These are phyloP conservation scores for Perizoma affinitatum DNA, from an alignment of 2,888 invertebrate species.

Conservation along the genomic window DNA sequence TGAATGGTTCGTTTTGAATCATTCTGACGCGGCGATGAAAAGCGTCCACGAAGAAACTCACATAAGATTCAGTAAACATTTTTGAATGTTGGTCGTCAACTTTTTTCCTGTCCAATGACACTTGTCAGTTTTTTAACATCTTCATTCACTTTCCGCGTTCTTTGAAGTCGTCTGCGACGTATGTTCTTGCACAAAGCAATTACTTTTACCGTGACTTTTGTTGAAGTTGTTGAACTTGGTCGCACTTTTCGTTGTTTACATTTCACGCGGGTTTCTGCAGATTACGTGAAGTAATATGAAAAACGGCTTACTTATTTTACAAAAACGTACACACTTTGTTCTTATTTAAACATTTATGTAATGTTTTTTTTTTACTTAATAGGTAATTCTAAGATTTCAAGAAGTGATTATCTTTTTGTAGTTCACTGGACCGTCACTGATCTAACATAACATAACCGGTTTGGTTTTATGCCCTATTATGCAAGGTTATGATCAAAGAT, in stretches of 20 bases:
- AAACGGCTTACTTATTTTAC: not conserved
- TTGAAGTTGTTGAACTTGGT: slow-evolving; percentile 35
- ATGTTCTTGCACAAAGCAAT: slow-evolving; percentile 22
- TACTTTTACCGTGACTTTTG: slow-evolving; percentile 28
- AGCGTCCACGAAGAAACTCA: slow-evolving; percentile 32
- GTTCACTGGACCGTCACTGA: slow-evolving; percentile 25
- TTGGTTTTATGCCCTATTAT: slow-evolving; percentile 34
- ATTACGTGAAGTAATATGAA: slow-evolving; percentile 17
- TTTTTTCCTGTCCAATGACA: slow-evolving; percentile 61
- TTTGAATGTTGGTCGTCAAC: slow-evolving; percentile 49
- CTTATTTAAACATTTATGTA: no score
- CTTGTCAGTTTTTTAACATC: slow-evolving; percentile 40
- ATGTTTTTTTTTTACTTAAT: not conserved
- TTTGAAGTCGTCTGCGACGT: slow-evolving; percentile 13
- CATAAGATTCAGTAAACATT: slow-evolving; percentile 38
- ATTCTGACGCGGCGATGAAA: slow-evolving; percentile 50
- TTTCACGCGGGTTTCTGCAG: slow-evolving; percentile 20
- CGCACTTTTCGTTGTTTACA: slow-evolving; percentile 28
- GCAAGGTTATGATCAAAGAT: not conserved
- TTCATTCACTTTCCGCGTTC: slow-evolving; percentile 40
- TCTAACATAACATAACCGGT: slow-evolving; percentile 38
- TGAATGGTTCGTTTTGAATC: slow-evolving; percentile 44
- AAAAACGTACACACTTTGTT: slow-evolving; percentile 16
- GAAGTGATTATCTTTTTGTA: slow-evolving; percentile 12
- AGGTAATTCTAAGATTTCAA: slow-evolving; percentile 2